Evolutionary conservation across 2,113 vertebrate genomes (phyloP).

Genomic region (Brachypteracias leptosomus): DNA sequence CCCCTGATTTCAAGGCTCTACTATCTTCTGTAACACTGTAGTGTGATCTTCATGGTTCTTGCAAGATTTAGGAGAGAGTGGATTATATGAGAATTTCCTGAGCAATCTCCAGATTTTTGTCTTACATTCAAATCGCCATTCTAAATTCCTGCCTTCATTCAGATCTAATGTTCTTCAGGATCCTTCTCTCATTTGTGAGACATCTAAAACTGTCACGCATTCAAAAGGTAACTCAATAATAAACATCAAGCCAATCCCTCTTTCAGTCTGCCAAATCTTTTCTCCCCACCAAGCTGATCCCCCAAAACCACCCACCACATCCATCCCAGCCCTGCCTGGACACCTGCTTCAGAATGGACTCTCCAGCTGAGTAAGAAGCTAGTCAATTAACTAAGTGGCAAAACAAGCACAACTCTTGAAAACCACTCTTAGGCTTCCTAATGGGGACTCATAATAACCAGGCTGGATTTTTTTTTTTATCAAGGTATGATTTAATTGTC

Average conservation of each 20-base stretch:
- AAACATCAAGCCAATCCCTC: neutral
- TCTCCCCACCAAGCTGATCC: neutral
- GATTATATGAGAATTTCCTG: constrained; percentile 2
- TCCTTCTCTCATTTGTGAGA: neutral
- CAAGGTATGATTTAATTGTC: constrained; percentile 69
- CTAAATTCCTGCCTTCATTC: no score
- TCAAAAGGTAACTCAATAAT: neutral
- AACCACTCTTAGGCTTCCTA: constrained; percentile 52
- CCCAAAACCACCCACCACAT: neutral
- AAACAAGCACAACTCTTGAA: constrained; percentile 56
- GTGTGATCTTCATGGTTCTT: neutral
- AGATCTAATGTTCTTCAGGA: no score
- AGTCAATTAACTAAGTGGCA: constrained; percentile 55
- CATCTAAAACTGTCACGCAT: neutral
- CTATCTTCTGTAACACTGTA: neutral
- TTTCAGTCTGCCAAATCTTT: neutral
- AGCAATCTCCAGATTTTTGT: neutral
- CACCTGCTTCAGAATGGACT: neutral
- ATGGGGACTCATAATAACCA: constrained; percentile 56
- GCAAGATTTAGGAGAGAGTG: neutral
- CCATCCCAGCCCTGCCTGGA: neutral
- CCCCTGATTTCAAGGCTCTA: neutral
- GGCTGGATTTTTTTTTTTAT: constrained; percentile 18
- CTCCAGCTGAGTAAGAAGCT: constrained; percentile 6
- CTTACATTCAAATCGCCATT: constrained; percentile 13